phyloP scores from a whole-genome alignment of 2,888 invertebrate species.

The Auanema freiburgensis region DNA sequence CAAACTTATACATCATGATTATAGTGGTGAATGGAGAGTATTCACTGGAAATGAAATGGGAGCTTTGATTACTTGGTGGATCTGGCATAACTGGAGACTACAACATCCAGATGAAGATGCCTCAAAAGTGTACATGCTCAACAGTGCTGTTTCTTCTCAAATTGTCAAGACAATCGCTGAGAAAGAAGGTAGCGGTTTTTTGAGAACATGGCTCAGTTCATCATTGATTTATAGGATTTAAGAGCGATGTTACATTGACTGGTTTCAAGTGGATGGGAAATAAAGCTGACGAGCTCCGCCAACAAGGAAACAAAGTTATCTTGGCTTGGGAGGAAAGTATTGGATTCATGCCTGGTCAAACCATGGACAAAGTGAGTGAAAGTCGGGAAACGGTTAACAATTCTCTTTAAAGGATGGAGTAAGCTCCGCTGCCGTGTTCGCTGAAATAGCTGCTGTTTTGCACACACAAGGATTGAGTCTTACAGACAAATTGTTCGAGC shows the following conservation, averaged over 20 bases:
- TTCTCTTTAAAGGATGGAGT: slow-evolving; percentile 76
- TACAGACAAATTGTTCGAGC: slow-evolving; percentile 72
- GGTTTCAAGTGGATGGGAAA: slow-evolving; percentile 99
- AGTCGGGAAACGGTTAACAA: not conserved
- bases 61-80: slow-evolving; percentile 91
- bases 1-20: no score
- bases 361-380: slow-evolving; percentile 75
- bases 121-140: slow-evolving; percentile 78
- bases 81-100: slow-evolving; percentile 71
- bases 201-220: slow-evolving; percentile 39
- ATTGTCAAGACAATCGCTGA: slow-evolving; percentile 81
- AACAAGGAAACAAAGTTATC: slow-evolving; percentile 77
- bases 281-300: slow-evolving; percentile 75
- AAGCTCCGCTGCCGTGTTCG: slow-evolving; percentile 80
- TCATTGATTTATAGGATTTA: slow-evolving; percentile 50
- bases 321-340: slow-evolving; percentile 98
- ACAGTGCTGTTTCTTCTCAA: slow-evolving; percentile 95
- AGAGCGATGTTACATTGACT: slow-evolving; percentile 81
- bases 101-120: slow-evolving; percentile 63
- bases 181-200: slow-evolving; percentile 74
- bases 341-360: slow-evolving; percentile 76
- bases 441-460: slow-evolving; percentile 78
- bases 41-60: slow-evolving; percentile 96
- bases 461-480: slow-evolving; percentile 66
- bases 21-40: slow-evolving; percentile 79